Conservation (phyloP, 2,113 vertebrate species). For the Neogobius melanostomus region DNA sequence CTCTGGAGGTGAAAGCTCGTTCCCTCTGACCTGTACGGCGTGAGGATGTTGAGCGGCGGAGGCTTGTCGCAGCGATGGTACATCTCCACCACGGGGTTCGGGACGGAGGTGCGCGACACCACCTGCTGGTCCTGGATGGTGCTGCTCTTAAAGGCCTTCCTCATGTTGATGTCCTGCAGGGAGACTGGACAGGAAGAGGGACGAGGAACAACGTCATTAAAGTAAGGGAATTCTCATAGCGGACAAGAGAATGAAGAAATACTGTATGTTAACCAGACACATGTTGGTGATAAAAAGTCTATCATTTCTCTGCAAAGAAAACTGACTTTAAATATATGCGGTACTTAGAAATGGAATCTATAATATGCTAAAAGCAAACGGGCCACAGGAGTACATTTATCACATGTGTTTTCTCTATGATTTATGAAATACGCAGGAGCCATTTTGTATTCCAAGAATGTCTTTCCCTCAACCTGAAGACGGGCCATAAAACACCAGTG, state of each 20-base stretch:
- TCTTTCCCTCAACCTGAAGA: not conserved
- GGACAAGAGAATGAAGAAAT: too few species aligned
- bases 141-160: conserved; percentile 93
- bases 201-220: not conserved
- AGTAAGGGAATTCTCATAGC: too few species aligned
- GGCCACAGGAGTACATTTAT: too few species aligned
- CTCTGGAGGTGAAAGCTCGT: too few species aligned
- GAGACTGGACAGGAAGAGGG: conserved; percentile 76
- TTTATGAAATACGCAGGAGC: not conserved
- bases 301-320: too few species aligned
- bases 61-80: conserved; percentile 91
- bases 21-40: conserved; percentile 81
- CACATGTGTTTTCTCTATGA: not conserved
- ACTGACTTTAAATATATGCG: too few species aligned
- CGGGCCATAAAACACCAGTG: not conserved
- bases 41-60: conserved; percentile 90
- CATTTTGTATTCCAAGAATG: not conserved
- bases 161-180: conserved; percentile 93
- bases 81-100: conserved; percentile 92
- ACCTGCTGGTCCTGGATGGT: conserved; percentile 94
- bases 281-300: too few species aligned
- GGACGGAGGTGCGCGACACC: conserved; percentile 88
- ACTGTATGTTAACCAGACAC: too few species aligned
- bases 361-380: too few species aligned
- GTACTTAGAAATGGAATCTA: too few species aligned